Evolutionary conservation across 1,140 invertebrate species (phyloP).

Genomic region (Conopomorpha cramerella): DNA sequence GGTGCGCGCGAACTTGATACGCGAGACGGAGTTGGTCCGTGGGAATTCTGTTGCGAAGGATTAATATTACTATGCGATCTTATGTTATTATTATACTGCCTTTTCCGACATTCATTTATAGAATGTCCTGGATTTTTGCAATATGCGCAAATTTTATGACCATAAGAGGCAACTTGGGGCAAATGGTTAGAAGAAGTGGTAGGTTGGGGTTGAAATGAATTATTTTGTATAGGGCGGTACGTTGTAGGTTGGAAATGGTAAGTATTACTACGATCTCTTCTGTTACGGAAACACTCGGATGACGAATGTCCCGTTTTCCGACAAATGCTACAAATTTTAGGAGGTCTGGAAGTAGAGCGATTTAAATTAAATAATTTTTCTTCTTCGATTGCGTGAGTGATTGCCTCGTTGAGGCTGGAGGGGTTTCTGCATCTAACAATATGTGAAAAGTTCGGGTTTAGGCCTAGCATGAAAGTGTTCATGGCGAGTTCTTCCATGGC

Average conservation of each 20-base stretch:
- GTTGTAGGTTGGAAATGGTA: no score
- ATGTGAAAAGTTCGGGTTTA: conserved; percentile 6
- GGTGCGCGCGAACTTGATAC: neutral
- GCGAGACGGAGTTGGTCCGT: neutral
- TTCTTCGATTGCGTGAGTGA: conserved; percentile 9
- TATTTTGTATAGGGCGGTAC: no score
- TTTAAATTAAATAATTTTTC: conserved; percentile 9
- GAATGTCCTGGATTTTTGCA: conserved; percentile 11
- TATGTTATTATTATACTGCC: conserved; percentile 12
- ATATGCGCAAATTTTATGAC: conserved; percentile 7
- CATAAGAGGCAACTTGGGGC: neutral
- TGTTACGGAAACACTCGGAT: conserved; percentile 5
- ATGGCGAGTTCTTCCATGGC: conserved; percentile 15
- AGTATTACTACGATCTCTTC: no score
- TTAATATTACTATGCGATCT: conserved; percentile 1
- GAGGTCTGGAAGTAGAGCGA: neutral
- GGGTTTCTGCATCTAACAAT: conserved; percentile 15
- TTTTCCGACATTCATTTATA: no score
- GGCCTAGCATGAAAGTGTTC: conserved; percentile 13
- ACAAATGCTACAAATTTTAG: conserved; percentile 3
- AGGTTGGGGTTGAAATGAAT: neutral
- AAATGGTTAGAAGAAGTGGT: neutral
- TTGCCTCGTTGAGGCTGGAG: conserved; percentile 5
- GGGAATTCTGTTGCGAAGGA: neutral
- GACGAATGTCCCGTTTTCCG: conserved; percentile 4